phyloP scores from a whole-genome alignment of 1,140 invertebrate species.

The Trinorchestia longiramus region DNA sequence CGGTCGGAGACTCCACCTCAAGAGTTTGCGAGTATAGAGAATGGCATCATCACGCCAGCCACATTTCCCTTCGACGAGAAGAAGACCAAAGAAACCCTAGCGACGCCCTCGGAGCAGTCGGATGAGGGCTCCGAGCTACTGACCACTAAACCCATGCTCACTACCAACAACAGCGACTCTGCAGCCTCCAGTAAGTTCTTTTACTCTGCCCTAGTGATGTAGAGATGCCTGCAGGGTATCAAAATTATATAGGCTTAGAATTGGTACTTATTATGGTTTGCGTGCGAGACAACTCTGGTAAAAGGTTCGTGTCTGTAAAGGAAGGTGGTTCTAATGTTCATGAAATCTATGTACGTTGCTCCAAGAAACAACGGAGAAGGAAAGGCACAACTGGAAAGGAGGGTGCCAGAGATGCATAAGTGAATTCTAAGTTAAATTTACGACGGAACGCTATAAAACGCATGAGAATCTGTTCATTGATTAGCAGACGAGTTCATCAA shows the following conservation, averaged over 20 bases:
- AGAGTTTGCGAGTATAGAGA: slow-evolving; percentile 61
- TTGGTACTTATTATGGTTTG: background rate
- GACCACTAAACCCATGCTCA: slow-evolving; percentile 60
- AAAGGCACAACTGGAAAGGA: too few relatives aligned
- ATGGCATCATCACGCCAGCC: slow-evolving; percentile 61
- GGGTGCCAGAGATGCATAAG: too few relatives aligned
- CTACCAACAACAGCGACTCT: slow-evolving; percentile 50
- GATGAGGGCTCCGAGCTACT: slow-evolving; percentile 65
- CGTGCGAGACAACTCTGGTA: background rate
- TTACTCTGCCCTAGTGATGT: background rate
- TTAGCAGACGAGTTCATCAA: too few relatives aligned
- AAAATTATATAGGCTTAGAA: background rate
- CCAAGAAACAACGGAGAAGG: too few relatives aligned
- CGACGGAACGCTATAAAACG: too few relatives aligned
- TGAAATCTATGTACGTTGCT: too few relatives aligned
- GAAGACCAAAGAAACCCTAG: slow-evolving; percentile 13
- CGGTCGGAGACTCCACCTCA: slow-evolving; percentile 63
- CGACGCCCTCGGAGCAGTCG: slow-evolving; percentile 53
- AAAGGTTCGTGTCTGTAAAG: background rate
- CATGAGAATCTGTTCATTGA: too few relatives aligned
- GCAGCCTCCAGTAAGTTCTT: background rate
- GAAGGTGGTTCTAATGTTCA: background rate
- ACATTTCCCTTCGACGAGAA: slow-evolving; percentile 61
- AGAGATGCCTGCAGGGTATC: background rate
- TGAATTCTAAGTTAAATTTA: too few relatives aligned